A percentile compares a stretch with the other conserved stretches of the same genome.
Evolutionary conservation across 2,888 invertebrate genomes (phyloP).

Genomic region (Himalopsyche tibetana): DNA sequence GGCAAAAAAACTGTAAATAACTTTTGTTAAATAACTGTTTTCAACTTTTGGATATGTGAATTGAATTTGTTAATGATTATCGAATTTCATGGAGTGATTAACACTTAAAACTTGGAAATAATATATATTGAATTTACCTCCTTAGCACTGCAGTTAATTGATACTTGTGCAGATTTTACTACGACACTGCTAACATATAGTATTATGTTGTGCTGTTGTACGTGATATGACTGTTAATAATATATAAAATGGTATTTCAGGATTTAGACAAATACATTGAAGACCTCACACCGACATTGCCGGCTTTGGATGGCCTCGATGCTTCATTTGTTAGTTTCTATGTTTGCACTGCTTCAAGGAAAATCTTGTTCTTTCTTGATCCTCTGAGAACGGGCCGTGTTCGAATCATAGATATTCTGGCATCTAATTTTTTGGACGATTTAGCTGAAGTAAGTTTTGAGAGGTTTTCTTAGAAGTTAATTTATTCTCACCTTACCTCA

Average conservation of each 20-base stretch:
- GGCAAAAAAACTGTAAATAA: no score
- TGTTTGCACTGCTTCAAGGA: conserved; percentile 95
- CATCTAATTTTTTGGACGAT: conserved; percentile 94
- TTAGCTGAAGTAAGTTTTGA: conserved; percentile 83
- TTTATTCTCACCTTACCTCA: no score
- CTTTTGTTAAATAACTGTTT: no score
- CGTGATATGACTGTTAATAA: not conserved
- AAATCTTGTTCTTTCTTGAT: conserved; percentile 97
- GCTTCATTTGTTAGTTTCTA: conserved; percentile 97
- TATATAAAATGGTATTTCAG: conserved; percentile 72
- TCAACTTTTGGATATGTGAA: no score
- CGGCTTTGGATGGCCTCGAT: conserved; percentile 92
- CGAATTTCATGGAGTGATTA: no score
- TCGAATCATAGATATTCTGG: conserved; percentile 92
- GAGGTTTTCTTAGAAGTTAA: conserved; percentile 65
- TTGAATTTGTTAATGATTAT: no score
- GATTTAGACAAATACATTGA: conserved; percentile 96
- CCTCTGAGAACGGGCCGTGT: conserved; percentile 91
- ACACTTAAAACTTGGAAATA: no score
- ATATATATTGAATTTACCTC: no score
- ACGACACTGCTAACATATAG: not conserved
- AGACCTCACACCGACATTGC: conserved; percentile 93
- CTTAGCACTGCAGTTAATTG: no score
- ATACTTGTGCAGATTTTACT: not conserved
- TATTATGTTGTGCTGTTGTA: no score